Evolutionary conservation across 1,140 invertebrate genomes (phyloP).

Genomic region (Radopholus similis): DNA sequence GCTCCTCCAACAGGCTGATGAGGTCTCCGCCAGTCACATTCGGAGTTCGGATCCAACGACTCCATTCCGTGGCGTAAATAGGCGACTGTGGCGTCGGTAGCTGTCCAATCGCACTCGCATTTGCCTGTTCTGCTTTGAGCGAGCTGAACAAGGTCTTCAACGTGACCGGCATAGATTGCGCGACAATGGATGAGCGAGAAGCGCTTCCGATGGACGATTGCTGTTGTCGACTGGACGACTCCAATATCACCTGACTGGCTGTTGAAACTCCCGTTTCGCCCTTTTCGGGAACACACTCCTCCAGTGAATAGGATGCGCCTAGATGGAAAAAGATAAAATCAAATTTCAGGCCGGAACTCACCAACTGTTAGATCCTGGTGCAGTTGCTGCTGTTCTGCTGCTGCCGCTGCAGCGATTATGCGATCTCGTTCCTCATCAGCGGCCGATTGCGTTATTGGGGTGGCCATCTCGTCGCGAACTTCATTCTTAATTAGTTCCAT

Average conservation of each 20-base stretch:
- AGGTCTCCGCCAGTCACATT: constrained; percentile 35
- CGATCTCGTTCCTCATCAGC: constrained; percentile 32
- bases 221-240: no score
- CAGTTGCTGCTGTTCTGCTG: constrained; percentile 4
- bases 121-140: background rate
- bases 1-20: constrained; percentile 21
- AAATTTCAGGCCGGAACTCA: no score
- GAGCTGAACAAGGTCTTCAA: background rate
- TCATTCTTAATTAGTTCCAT: constrained; percentile 11
- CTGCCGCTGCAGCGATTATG: constrained; percentile 5
- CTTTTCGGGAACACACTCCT: no score
- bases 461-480: constrained; percentile 35
- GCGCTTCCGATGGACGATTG: no score
- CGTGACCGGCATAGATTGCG: no score
- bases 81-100: constrained; percentile 20
- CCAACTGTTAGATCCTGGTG: no score
- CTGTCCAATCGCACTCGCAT: background rate
- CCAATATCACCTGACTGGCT: no score
- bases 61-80: constrained; percentile 34
- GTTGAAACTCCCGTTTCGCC: no score
- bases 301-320: no score
- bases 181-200: background rate
- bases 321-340: no score
- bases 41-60: constrained; percentile 36
- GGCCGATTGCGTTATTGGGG: constrained; percentile 28